phyloP scores from a whole-genome alignment of 2,797 vertebrate genomes.

The Enteromius paludinosus region DNA sequence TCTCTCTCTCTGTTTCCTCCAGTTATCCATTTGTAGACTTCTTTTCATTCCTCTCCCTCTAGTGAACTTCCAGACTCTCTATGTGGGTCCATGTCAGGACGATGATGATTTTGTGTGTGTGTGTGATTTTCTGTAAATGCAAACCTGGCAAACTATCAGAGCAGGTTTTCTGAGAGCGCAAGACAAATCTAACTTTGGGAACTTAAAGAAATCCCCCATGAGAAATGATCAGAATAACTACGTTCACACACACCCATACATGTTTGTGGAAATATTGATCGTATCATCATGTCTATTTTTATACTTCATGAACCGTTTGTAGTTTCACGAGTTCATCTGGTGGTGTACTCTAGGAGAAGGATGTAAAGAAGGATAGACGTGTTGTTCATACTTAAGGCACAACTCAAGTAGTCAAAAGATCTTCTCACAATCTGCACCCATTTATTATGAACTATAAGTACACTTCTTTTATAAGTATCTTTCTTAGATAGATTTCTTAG shows the following conservation, averaged over 20 bases:
- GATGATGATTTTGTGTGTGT: slow-evolving; percentile 8
- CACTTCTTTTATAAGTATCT: too few species aligned
- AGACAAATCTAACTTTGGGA: slow-evolving; percentile 35
- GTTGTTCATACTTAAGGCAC: neutral
- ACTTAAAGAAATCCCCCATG: slow-evolving; percentile 18
- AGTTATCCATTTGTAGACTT: slow-evolving; percentile 48
- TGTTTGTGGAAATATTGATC: neutral
- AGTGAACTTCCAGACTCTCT: slow-evolving; percentile 34
- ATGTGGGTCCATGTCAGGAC: slow-evolving; percentile 30
- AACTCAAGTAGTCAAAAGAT: neutral
- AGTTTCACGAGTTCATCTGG: neutral
- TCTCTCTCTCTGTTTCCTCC: slow-evolving; percentile 4
- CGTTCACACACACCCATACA: neutral
- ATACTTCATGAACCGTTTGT: neutral
- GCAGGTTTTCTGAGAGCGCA: slow-evolving; percentile 24
- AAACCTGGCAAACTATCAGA: slow-evolving; percentile 11
- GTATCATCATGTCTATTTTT: slow-evolving; percentile 5
- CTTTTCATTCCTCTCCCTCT: slow-evolving; percentile 18
- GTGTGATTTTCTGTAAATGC: slow-evolving; percentile 15
- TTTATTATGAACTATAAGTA: neutral
- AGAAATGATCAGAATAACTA: slow-evolving; percentile 41
- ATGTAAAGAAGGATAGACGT: neutral
- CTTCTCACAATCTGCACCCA: neutral
- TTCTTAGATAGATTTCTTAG: too few species aligned
- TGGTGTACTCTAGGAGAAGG: neutral